Evolutionary conservation across 2,113 vertebrate genomes (phyloP).

Genomic region (Taurulus bubalis): DNA sequence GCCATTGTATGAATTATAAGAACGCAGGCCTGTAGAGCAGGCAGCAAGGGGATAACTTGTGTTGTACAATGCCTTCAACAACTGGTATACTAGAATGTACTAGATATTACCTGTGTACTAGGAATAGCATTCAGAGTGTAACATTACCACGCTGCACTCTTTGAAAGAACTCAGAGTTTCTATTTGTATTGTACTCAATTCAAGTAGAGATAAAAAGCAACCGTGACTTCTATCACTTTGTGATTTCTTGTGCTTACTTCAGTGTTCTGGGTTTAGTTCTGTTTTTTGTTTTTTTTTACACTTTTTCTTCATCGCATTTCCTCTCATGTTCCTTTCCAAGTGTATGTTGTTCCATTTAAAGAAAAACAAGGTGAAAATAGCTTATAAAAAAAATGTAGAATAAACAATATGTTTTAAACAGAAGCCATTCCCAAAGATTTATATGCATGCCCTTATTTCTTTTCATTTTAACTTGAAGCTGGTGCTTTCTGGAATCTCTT

Average conservation of each 20-base stretch:
- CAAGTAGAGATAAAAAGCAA: slow-evolving; percentile 79
- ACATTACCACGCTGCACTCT: slow-evolving; percentile 61
- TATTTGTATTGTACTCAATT: slow-evolving; percentile 74
- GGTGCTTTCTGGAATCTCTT: slow-evolving; percentile 70
- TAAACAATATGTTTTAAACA: slow-evolving; percentile 80
- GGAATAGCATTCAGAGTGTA: slow-evolving; percentile 72
- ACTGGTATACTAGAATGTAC: slow-evolving; percentile 79
- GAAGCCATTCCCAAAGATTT: slow-evolving; percentile 79
- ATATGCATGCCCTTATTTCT: slow-evolving; percentile 79
- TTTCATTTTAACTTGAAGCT: slow-evolving; percentile 64
- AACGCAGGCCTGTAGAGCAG: slow-evolving; percentile 84
- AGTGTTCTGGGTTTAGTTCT: slow-evolving; percentile 48
- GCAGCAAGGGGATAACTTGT: slow-evolving; percentile 76
- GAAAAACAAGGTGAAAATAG: slow-evolving; percentile 69
- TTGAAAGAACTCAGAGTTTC: slow-evolving; percentile 57
- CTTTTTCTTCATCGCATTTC: slow-evolving; percentile 57
- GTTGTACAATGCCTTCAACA: slow-evolving; percentile 72
- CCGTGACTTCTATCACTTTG: slow-evolving; percentile 62
- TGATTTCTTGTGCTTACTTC: slow-evolving; percentile 73
- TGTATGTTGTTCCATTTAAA: slow-evolving; percentile 58
- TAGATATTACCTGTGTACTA: slow-evolving; percentile 78
- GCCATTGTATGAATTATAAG: slow-evolving; percentile 51
- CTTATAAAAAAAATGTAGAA: slow-evolving; percentile 77
- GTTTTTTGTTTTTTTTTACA: slow-evolving; percentile 23
- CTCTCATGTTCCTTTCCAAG: slow-evolving; percentile 32